These are phyloP conservation scores for Eolophus roseicapilla DNA, from an alignment of 2,113 vertebrate species.

Conservation along the genomic window DNA sequence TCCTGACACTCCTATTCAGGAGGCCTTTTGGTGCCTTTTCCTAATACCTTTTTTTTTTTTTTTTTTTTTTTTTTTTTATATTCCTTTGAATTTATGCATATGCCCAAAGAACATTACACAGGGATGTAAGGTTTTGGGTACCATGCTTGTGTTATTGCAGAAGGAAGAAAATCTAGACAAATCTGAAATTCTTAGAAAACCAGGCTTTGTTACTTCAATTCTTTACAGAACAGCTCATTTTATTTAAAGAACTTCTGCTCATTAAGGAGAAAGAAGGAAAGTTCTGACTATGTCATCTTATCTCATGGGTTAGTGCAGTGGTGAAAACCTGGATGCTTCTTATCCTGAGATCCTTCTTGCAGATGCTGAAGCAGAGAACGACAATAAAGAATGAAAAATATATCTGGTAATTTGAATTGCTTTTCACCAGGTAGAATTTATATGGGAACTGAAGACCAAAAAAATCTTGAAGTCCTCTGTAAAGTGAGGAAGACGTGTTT, in stretches of 20 bases:
- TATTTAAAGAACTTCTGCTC: background rate
- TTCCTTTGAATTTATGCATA: background rate
- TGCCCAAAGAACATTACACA: background rate
- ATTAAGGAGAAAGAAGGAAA: background rate
- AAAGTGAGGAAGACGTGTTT: background rate
- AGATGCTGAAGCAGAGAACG: background rate
- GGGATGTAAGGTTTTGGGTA: background rate
- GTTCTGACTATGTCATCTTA: background rate
- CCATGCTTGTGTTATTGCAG: background rate
- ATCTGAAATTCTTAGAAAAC: background rate
- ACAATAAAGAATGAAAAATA: background rate
- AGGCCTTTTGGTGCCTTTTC: background rate
- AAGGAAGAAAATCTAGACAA: background rate
- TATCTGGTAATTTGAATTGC: background rate
- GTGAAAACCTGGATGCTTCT: background rate
- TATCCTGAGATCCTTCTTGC: background rate
- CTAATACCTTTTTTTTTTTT: background rate
- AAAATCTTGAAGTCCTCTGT: background rate
- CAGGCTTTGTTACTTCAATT: background rate
- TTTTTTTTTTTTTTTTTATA: background rate
- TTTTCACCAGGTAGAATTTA: background rate
- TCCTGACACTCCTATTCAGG: background rate
- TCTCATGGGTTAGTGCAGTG: background rate
- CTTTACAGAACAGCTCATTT: background rate
- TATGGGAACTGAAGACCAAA: background rate